Conservation (phyloP, 2,888 invertebrate species). For the Allophyes oxyacanthae region DNA sequence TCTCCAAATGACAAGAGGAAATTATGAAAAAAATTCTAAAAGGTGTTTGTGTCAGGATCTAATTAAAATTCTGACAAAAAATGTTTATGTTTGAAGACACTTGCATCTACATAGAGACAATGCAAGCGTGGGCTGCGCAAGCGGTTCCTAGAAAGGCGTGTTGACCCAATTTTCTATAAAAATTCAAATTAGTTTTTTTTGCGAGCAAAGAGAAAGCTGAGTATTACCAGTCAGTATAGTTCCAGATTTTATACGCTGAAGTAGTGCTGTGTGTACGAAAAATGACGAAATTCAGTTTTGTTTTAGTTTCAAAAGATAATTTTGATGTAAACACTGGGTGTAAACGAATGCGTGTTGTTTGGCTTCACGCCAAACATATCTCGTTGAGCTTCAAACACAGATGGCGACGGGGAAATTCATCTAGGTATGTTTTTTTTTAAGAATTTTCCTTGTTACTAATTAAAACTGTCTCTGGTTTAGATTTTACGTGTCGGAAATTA, state of each 20-base stretch:
- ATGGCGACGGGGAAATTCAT: conserved; percentile 68
- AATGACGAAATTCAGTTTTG: conserved; percentile 62
- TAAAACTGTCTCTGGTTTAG: conserved; percentile 52
- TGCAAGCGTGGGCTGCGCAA: conserved; percentile 59
- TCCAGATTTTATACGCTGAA: conserved; percentile 76
- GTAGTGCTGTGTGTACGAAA: conserved; percentile 73
- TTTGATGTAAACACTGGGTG: conserved; percentile 64
- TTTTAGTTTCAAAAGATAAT: conserved; percentile 65
- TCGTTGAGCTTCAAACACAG: conserved; percentile 65
- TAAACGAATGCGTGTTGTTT: conserved; percentile 60
- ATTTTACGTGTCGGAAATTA: conserved; percentile 51
- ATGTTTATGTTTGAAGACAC: conserved; percentile 41
- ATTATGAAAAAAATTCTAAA: neutral
- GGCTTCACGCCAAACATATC: conserved; percentile 67
- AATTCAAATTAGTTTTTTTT: conserved; percentile 88
- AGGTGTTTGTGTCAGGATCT: neutral
- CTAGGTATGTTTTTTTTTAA: conserved; percentile 65
- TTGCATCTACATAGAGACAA: conserved; percentile 55
- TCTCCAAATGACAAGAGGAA: conserved; percentile 3
- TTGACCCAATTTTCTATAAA: conserved; percentile 83
- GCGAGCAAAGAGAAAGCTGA: conserved; percentile 83
- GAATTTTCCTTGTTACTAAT: conserved; percentile 54
- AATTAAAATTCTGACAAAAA: conserved; percentile 40
- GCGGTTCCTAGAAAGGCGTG: conserved; percentile 75
- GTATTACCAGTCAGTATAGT: conserved; percentile 70